These are phyloP conservation scores for Alloscopus bannaensis DNA, from an alignment of 2,888 invertebrate genomes.

Conservation along the genomic window DNA sequence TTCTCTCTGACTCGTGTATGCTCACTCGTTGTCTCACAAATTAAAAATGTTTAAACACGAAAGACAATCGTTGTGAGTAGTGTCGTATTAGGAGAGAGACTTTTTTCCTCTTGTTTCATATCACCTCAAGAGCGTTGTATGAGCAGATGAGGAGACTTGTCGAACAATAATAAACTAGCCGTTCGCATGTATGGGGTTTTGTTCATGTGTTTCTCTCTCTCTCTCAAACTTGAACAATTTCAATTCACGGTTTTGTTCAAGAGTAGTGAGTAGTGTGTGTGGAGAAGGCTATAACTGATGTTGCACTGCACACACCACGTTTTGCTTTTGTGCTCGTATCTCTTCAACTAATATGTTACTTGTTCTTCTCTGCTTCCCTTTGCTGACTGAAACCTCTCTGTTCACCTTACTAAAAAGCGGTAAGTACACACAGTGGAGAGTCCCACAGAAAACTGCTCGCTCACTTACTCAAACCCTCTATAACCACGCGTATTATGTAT, in stretches of 20 bases:
- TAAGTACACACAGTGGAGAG: slow-evolving; percentile 45
- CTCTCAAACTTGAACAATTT: too few relatives aligned
- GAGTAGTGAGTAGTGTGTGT: slow-evolving; percentile 21
- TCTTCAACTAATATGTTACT: too few relatives aligned
- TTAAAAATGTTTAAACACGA: slow-evolving; percentile 40
- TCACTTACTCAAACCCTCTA: too few relatives aligned
- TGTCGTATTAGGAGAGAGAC: slow-evolving; percentile 2
- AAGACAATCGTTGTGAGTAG: slow-evolving; percentile 8
- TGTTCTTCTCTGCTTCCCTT: slow-evolving; percentile 60
- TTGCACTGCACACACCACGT: slow-evolving; percentile 27
- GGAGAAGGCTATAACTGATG: slow-evolving; percentile 32
- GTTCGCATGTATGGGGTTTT: neutral
- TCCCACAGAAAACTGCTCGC: slow-evolving; percentile 33
- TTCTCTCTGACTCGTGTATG: too few relatives aligned
- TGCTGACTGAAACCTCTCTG: slow-evolving; percentile 58
- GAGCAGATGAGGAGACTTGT: slow-evolving; percentile 9
- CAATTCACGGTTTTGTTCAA: too few relatives aligned
- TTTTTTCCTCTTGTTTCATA: neutral
- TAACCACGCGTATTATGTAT: too few relatives aligned
- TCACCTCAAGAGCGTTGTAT: too few relatives aligned
- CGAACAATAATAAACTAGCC: slow-evolving; percentile 11
- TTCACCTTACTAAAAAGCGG: slow-evolving; percentile 35
- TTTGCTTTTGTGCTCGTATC: slow-evolving; percentile 27
- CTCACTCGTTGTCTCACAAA: slow-evolving; percentile 22
- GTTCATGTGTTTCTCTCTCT: neutral